Evolutionary conservation across 1,140 invertebrate species (phyloP).

Genomic region (Drosophila pruinosa): DNA sequence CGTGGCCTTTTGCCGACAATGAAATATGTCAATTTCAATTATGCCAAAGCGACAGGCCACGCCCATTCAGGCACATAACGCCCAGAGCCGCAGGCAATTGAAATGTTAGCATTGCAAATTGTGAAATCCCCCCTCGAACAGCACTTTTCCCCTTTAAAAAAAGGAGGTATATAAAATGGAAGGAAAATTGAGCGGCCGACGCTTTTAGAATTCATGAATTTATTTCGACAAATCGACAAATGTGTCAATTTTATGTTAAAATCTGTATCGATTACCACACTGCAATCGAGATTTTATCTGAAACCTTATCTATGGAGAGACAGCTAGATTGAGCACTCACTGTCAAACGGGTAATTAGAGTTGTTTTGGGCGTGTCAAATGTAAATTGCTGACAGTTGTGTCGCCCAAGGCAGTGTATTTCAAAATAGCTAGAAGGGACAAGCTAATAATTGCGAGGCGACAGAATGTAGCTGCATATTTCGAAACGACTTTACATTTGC

Average conservation of each 20-base stretch:
- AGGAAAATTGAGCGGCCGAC: neutral
- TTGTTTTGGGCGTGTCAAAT: conserved; percentile 37
- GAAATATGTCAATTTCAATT: conserved; percentile 80
- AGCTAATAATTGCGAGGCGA: conserved; percentile 1
- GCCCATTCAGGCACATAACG: neutral
- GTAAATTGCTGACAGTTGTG: conserved; percentile 64
- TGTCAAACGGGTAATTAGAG: conserved; percentile 57
- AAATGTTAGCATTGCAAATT: conserved; percentile 35
- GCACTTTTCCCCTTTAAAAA: neutral
- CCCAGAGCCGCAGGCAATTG: conserved; percentile 50
- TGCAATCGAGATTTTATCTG: conserved; percentile 20
- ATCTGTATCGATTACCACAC: conserved; percentile 58
- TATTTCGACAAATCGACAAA: conserved; percentile 57
- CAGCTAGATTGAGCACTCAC: neutral
- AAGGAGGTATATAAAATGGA: neutral
- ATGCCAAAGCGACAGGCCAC: conserved; percentile 33
- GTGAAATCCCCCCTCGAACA: neutral
- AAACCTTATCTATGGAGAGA: neutral
- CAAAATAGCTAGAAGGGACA: conserved; percentile 3
- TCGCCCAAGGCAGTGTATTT: conserved; percentile 23
- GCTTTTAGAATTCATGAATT: conserved; percentile 13
- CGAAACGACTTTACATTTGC: neutral
- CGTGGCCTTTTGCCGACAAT: conserved; percentile 50
- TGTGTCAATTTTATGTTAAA: conserved; percentile 66
- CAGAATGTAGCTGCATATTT: neutral